Evolutionary conservation across 2,888 invertebrate genomes (phyloP).

Genomic region (Athetis lepigone): DNA sequence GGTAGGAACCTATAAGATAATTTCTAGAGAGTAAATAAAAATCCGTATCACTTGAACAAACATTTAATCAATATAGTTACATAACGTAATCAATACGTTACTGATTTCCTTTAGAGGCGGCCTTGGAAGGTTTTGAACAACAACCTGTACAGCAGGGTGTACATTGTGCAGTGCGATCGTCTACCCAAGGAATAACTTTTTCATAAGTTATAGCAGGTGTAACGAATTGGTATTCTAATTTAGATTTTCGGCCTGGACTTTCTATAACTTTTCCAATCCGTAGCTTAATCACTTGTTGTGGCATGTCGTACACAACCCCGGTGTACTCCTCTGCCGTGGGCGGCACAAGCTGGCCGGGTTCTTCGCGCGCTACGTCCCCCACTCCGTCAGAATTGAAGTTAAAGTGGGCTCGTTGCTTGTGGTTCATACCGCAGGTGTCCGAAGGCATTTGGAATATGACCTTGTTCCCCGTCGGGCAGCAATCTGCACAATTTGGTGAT

Average conservation of each 20-base stretch:
- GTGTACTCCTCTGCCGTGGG: slow-evolving; percentile 75
- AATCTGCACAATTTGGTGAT: slow-evolving; percentile 85
- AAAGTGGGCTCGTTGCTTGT: slow-evolving; percentile 85
- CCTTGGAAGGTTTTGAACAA: slow-evolving; percentile 61
- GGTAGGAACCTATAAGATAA: slow-evolving; percentile 1
- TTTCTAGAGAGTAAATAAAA: slow-evolving; percentile 36
- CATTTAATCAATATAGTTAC: slow-evolving; percentile 57
- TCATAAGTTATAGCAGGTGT: slow-evolving; percentile 76
- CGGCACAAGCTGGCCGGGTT: slow-evolving; percentile 78
- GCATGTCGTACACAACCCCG: slow-evolving; percentile 82
- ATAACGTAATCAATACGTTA: slow-evolving; percentile 35
- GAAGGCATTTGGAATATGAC: slow-evolving; percentile 86
- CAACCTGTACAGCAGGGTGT: slow-evolving; percentile 71
- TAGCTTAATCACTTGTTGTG: slow-evolving; percentile 83
- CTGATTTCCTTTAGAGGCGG: slow-evolving; percentile 53
- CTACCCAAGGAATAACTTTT: slow-evolving; percentile 76
- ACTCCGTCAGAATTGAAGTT: slow-evolving; percentile 83
- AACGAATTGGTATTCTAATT: slow-evolving; percentile 85
- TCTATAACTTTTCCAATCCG: slow-evolving; percentile 82
- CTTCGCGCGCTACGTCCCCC: slow-evolving; percentile 83
- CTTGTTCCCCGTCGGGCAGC: slow-evolving; percentile 88
- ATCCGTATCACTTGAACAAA: slow-evolving; percentile 39
- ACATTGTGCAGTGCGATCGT: slow-evolving; percentile 83
- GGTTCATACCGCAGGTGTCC: slow-evolving; percentile 81
- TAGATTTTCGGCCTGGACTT: slow-evolving; percentile 83